A percentile compares a stretch with the other conserved stretches of the same genome.
Conservation (phyloP, 1,140 invertebrate species). For the Polypedilum vanderplanki region DNA sequence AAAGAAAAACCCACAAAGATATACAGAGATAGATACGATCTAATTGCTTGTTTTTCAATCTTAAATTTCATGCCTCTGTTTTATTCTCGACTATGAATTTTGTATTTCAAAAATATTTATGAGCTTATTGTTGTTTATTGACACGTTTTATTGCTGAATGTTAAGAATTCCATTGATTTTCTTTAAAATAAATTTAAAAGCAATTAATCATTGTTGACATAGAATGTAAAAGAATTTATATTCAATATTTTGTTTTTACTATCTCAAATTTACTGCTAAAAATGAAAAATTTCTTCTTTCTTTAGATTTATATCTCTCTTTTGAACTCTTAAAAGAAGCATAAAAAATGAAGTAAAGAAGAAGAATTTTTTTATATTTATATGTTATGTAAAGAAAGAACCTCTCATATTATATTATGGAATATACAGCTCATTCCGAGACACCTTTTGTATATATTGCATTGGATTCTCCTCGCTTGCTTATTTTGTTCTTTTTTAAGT, state of each 20-base stretch:
- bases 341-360: not conserved
- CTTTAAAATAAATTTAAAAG: no score
- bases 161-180: not conserved
- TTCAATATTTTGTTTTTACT: no score
- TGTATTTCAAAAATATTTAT: not conserved
- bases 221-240: no score
- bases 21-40: not conserved
- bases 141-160: not conserved
- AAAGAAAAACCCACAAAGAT: no score
- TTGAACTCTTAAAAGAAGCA: no score
- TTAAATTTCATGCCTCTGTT: not conserved
- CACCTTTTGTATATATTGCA: not conserved
- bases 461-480: not conserved
- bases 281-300: no score
- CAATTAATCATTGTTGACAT: no score
- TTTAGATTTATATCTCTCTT: no score
- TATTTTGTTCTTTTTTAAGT: not conserved
- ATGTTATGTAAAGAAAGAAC: not conserved
- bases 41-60: conserved; percentile 18
- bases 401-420: not conserved
- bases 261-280: no score
- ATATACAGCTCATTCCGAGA: conserved; percentile 9
- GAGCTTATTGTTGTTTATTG: not conserved
- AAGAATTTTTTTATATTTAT: not conserved
- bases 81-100: not conserved